Evolutionary conservation across 2,113 vertebrate species (phyloP).

Genomic region (Onychostoma macrolepis): DNA sequence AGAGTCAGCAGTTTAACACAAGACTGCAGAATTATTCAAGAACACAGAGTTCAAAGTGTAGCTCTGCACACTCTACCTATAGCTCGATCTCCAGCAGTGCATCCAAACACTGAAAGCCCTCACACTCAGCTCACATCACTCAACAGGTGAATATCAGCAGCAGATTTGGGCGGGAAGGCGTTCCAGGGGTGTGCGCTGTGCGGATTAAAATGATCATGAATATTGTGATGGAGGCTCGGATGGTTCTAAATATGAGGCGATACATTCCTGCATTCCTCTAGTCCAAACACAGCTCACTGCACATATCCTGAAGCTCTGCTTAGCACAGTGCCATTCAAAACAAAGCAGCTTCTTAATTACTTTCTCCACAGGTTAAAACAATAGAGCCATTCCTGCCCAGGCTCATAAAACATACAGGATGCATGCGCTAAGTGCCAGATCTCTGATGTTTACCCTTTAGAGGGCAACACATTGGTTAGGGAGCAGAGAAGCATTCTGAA

Average conservation of each 20-base stretch:
- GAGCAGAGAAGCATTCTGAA: not conserved
- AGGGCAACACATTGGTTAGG: not conserved
- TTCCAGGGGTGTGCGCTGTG: not conserved
- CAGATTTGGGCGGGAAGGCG: not conserved
- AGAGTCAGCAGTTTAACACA: slow-evolving; percentile 32
- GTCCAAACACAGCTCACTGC: slow-evolving; percentile 31
- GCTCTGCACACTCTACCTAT: not conserved
- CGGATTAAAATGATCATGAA: slow-evolving; percentile 1
- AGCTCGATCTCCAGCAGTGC: slow-evolving; percentile 14
- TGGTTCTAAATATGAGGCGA: slow-evolving; percentile 56
- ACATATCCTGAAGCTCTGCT: slow-evolving; percentile 30
- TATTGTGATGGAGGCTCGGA: slow-evolving; percentile 44
- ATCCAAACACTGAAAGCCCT: slow-evolving; percentile 14
- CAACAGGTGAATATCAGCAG: slow-evolving; percentile 35
- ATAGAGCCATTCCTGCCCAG: slow-evolving; percentile 1
- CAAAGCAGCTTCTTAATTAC: slow-evolving; percentile 39
- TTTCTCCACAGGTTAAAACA: slow-evolving; percentile 43
- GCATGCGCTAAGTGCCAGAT: not conserved
- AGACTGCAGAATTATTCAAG: slow-evolving; percentile 32
- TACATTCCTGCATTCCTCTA: slow-evolving; percentile 45
- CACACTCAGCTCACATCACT: slow-evolving; percentile 34
- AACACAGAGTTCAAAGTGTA: slow-evolving; percentile 3
- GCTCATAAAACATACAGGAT: slow-evolving; percentile 20
- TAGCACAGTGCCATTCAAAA: slow-evolving; percentile 50
- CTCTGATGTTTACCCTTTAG: not conserved